Evolutionary conservation across 2,113 vertebrate species (phyloP).

Genomic region (Carettochelys insculpta): DNA sequence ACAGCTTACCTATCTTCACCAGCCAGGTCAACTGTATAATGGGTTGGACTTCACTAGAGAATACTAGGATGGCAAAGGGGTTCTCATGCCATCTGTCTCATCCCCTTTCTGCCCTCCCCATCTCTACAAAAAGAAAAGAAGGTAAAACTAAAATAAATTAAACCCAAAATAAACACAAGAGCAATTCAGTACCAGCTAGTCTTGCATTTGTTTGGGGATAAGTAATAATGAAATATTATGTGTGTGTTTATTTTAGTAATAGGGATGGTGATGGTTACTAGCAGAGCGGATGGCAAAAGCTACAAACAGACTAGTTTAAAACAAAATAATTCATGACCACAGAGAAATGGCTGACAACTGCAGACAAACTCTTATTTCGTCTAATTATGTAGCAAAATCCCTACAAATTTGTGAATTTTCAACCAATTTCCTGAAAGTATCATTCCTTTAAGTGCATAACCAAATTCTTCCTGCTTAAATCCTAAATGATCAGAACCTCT

Average conservation of each 20-base stretch:
- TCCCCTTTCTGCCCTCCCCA: conserved; percentile 62
- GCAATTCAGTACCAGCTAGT: conserved; percentile 4
- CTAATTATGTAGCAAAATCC: not conserved
- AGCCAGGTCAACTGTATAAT: not conserved
- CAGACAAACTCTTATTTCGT: conserved; percentile 52
- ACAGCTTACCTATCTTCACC: conserved; percentile 26
- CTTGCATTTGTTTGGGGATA: conserved; percentile 74
- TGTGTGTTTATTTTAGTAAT: conserved; percentile 66
- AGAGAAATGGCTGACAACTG: conserved; percentile 70
- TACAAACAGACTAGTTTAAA: conserved; percentile 60
- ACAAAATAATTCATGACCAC: conserved; percentile 64
- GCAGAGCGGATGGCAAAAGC: conserved; percentile 72
- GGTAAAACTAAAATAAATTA: not conserved
- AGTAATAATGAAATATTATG: conserved; percentile 72
- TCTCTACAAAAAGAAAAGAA: conserved; percentile 56
- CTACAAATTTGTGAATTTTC: conserved; percentile 33
- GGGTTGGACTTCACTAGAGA: conserved; percentile 22
- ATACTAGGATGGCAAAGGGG: conserved; percentile 44
- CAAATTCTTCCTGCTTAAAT: conserved; percentile 37
- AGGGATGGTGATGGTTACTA: conserved; percentile 70
- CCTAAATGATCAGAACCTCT: conserved; percentile 49
- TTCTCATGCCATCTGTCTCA: conserved; percentile 12
- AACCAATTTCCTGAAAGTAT: conserved; percentile 46
- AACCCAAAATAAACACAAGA: conserved; percentile 74
- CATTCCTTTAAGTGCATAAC: conserved; percentile 5